Evolutionary conservation across 2,797 vertebrate species (phyloP), one percentile per base, ranked within the genome.

Genomic region (Sebastes steindachneri): DNA sequence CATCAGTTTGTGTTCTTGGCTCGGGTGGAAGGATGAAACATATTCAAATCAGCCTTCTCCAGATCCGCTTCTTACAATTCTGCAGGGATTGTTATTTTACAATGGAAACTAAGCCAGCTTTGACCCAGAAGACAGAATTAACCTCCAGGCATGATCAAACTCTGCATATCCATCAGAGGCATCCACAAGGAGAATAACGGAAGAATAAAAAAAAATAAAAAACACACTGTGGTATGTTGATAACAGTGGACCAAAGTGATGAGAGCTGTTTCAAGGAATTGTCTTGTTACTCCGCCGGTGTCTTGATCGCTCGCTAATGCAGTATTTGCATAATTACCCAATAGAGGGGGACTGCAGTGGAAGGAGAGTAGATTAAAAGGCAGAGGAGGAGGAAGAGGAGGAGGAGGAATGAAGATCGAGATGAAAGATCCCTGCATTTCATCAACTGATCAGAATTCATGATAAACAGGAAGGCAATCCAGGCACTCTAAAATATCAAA

Each of bases 121-220:
- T 93, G 90, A 93, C 93, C 90, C 88, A 93, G 91, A 95, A 93
- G 92, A 92, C 88, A 90, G 31, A 93, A 93, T 94, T 92, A 94
- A 94, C 92, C 92, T 87, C 86, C 74, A 86, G 89, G 88, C 81
- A 85, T 83, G 51, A 94, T 91, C 88, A 86, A 93, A 91, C 86
- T 83, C 76, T 86, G 83, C 23, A 80, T 84, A 75, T 59, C 91
- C 83, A 89, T 90, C 83, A 82, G 72, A 90, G 58, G 66, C 84
- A 85, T 69, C 68, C 75, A 79, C 60, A 68, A 80, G 77, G 66
- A 79, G 68, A 89, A 80, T 58, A 83, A 75, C 17, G 41, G 51
- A 65, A 66, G 26, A 83, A 69, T 29, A 51, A 63, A 62, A 76
- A 76, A 23, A 76, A 60, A 68, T 14, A 77, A 65, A 35, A 21